Evolutionary conservation across 2,888 invertebrate genomes (phyloP), one percentile per base, ranked within the genome.

Genomic region (Melipona beecheii): DNA sequence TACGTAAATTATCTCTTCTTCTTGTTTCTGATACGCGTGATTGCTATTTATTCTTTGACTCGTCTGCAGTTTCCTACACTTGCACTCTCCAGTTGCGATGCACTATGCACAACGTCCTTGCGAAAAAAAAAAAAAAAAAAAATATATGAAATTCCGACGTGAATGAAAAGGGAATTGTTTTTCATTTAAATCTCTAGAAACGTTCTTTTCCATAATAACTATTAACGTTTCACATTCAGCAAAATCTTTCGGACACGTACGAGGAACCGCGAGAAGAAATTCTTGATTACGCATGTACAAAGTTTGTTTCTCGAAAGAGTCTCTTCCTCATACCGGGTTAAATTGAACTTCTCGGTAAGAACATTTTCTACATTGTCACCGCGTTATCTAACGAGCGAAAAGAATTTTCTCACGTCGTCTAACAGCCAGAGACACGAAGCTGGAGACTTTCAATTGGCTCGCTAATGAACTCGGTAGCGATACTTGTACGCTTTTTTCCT

Each of bases 51-150:
- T 31, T 62, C 2, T 27, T 4, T 13, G 21, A 21, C 21, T 56
- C 56, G 2, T 13, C 0, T 2, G 11, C n/a, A 13, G 36, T 77
- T 71, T 27, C 21, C 58, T 21, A 50, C 78, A 27, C 31, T 56
- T 31, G 62, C 21, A 27, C 52, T 71, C 72, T 54, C 60, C 24
- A 21, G 17, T 65, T 66, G 54, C 65, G 31, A 56, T 60, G 4
- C n/a, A 43, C 43, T 36, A 69, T 70, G 64, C 66, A 72, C 77
- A 72, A 77, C 72, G 78, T 72, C 66, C 78, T 81, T 81, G 81
- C 60, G 49, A 54, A 78, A 70, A 9, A 9, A 43, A 9, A 70
- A 9, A 9, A 43, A 9, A 43, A 43, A 9, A 43, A 11, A 72
- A 60, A 72, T 71, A 27, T 68, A 66, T 19, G 64, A 78, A 78